phyloP scores from a whole-genome alignment of 92 coral and sea anemone species.

The Galaxea fascicularis region DNA sequence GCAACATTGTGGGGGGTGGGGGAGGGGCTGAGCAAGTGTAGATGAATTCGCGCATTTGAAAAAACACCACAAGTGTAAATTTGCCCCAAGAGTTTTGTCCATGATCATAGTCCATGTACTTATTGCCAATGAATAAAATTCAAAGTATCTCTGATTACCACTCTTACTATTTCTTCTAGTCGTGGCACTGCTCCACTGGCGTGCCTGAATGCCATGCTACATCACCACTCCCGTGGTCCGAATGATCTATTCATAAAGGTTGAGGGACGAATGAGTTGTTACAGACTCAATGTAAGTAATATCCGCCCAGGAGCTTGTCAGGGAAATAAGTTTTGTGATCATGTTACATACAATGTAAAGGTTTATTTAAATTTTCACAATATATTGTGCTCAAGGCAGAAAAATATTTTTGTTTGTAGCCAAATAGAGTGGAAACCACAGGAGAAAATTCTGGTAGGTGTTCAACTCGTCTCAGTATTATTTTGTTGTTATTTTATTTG shows the following conservation, averaged over 20 bases:
- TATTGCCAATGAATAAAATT: no score
- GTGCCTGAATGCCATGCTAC: constrained; percentile 98
- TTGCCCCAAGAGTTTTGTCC: no score
- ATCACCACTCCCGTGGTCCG: constrained; percentile 90
- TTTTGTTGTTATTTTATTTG: no score
- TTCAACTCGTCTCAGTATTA: background rate
- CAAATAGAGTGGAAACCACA: constrained; percentile 41
- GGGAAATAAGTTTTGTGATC: background rate
- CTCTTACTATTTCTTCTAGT: background rate
- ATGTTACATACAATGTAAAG: background rate
- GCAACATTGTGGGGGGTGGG: no score
- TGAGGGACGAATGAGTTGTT: constrained; percentile 94
- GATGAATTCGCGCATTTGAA: no score
- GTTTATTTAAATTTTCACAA: background rate
- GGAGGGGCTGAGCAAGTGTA: no score
- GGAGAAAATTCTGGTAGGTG: constrained; percentile 49
- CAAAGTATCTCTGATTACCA: no score
- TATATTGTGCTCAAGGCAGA: background rate
- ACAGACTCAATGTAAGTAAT: constrained; percentile 83
- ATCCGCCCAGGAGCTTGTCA: background rate
- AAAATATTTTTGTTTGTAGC: constrained; percentile 7
- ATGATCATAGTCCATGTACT: no score
- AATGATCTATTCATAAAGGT: constrained; percentile 87
- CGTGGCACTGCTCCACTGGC: constrained; percentile 84
- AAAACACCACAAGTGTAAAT: no score